phyloP scores from a whole-genome alignment of 2,113 vertebrate genomes.

The Pseudopodoces humilis region DNA sequence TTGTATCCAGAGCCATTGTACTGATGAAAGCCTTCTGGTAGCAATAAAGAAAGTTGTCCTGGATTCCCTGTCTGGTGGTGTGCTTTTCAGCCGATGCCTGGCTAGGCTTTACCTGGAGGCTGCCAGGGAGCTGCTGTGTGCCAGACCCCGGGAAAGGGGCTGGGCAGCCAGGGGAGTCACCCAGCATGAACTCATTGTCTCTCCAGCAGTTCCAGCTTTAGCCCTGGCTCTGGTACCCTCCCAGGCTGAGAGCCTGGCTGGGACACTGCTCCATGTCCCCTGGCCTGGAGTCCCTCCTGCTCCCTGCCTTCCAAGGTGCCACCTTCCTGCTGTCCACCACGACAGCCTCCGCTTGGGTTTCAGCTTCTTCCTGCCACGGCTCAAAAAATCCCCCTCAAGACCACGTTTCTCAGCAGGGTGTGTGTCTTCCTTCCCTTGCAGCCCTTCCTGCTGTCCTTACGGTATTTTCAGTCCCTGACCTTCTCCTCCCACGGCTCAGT shows the following conservation, averaged over 20 bases:
- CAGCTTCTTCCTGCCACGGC: not conserved
- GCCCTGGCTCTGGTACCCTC: not conserved
- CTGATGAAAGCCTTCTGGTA: conserved; percentile 81
- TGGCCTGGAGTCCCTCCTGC: not conserved
- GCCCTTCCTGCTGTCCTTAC: not conserved
- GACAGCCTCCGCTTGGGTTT: not conserved
- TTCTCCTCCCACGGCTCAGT: accelerated
- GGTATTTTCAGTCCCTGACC: not conserved
- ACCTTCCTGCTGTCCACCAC: accelerated
- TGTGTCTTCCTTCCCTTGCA: not conserved
- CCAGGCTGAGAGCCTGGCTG: not conserved
- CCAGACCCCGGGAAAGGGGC: not conserved
- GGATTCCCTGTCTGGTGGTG: not conserved
- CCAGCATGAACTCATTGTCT: accelerated
- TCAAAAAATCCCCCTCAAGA: not conserved
- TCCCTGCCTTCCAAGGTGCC: accelerated
- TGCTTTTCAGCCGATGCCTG: not conserved
- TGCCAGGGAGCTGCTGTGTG: not conserved
- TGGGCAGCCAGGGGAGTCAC: not conserved
- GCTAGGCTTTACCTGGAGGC: accelerated
- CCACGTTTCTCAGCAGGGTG: not conserved
- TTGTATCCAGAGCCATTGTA: conserved; percentile 66
- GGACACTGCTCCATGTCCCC: not conserved
- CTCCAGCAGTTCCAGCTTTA: not conserved
- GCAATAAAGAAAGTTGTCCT: conserved; percentile 85